phyloP scores from a whole-genome alignment of 2,797 vertebrate genomes.

The Emys orbicularis region DNA sequence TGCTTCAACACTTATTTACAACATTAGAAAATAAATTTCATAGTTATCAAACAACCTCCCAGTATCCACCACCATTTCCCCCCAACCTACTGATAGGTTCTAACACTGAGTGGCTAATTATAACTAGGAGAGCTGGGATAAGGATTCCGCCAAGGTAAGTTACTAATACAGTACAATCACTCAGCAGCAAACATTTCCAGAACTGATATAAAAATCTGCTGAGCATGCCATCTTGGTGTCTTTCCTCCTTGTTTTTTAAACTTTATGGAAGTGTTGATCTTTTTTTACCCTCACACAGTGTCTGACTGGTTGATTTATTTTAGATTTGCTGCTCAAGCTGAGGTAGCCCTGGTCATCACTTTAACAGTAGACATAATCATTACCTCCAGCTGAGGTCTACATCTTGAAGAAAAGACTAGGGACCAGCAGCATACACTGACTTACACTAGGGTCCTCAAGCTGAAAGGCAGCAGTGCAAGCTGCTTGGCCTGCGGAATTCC shows the following conservation, averaged over 20 bases:
- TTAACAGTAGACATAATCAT: constrained; percentile 44
- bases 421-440: neutral
- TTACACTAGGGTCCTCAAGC: constrained; percentile 32
- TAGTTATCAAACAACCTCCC: neutral
- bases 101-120: neutral
- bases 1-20: neutral
- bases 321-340: constrained; percentile 18
- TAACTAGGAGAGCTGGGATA: neutral
- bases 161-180: neutral
- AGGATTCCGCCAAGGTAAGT: neutral
- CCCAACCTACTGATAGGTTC: neutral
- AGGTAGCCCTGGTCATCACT: neutral
- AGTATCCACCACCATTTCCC: neutral
- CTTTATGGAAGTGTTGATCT: neutral
- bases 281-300: neutral
- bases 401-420: constrained; percentile 14
- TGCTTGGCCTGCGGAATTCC: constrained; percentile 40
- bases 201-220: neutral
- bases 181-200: neutral
- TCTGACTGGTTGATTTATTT: constrained; percentile 10
- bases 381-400: constrained; percentile 39
- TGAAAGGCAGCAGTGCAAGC: constrained; percentile 35
- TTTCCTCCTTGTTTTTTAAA: constrained; percentile 17
- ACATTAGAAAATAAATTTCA: neutral
- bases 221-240: neutral